Base-by-base conservation (phyloP, 2,888 invertebrate genomes). In the Lasius platythorax region DNA sequence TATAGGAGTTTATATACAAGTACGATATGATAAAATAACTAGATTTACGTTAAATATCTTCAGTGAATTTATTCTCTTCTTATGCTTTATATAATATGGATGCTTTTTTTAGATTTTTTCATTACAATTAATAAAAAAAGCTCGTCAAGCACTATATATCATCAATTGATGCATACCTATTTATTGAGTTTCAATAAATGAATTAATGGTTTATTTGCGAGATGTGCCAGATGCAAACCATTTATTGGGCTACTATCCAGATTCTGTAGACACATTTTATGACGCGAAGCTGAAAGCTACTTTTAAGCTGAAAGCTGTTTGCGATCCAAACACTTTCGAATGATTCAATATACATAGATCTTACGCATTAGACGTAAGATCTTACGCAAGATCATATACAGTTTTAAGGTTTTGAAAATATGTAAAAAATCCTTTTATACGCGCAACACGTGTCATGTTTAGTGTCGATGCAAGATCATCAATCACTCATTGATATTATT, bases 261-360 rank as follows among this genome's bases (percentile, higher is more conserved):
- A 72, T 72, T 79, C 11, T 46, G 15, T 43, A 64, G 23, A 58
- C 8, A 43, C 18, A 70, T 23, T 72, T 58, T 58, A 43, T 72
- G 79, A 79, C n/a, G 18, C 12, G 2, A 18, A 61, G 43, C 8
- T 33, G 9, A 46, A 46, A 79, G 23, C 18, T 73, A 3, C 33
- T 73, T 79, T 79, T 79, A 79, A 79, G 37, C 37, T 37, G 5
- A 37, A 37, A 37, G 37, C 37, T 37, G 37, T 6, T 72, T 5
- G 12, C 33, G n/a, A 9, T 23, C 6, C 43, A 43, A 70, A 79
- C 58, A 79, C 53, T 43, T 23, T 66, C 6, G 12, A 56, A 15
- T 9, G 15, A 3, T 56, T n/a, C 15, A 56, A 43, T 23, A 28
- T n/a, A 43, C 11, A n/a, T 40, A 67, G 12, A 15, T 40, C 30